Base-by-base conservation (phyloP, 2,113 vertebrate species). In the Mormyrus lacerda region DNA sequence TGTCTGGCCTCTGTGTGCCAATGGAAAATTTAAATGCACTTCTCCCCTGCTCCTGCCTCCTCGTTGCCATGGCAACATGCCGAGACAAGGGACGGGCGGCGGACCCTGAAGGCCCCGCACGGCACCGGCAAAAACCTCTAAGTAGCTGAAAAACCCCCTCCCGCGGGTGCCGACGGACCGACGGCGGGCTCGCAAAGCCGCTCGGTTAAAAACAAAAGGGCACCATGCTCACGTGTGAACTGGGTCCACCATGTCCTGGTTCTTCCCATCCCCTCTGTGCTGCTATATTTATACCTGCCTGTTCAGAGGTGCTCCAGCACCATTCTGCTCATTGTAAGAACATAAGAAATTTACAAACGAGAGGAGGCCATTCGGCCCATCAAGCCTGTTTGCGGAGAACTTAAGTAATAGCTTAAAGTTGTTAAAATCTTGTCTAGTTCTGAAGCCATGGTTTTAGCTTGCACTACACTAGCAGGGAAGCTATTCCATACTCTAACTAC, bases 21-120 rank as follows among this genome's bases (percentile, higher is more conserved):
- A 82, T 87, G 89, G 87, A 93, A 95, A 92, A 92, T 88, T 89
- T 89, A 91, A 92, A 93, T 89, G 47, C 89, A 91, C 93, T 94
- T 94, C 90, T 90, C 89, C 88, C 61, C 91, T 91, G 90, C 92
- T 93, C 90, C 90, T 88, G 76, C 90, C 93, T 92, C 91, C 93
- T 92, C 93, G 96, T 96, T 95, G 95, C 96, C 93, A 95, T 96
- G 93, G 95, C 91, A 95, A 96, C 95, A 61, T 91, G 93, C 91
- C 89, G 93, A 91, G 90, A 92, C 89, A 92, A 94, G 94, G 92
- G 92, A 94, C 91, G 92, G 88, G 90, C 92, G 92, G 92, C 91
- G 91, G 91, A 90, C 90, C 93, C 89, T 91, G 89, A 94, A 93
- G 91, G 94, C 92, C 93, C 91, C 53, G 15, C 42, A 86, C 90